Percentiles rank a stretch among this genome's conserved stretches.
Evolutionary conservation across 2,888 invertebrate species (phyloP).

Genomic region (Eremobia ochroleuca): DNA sequence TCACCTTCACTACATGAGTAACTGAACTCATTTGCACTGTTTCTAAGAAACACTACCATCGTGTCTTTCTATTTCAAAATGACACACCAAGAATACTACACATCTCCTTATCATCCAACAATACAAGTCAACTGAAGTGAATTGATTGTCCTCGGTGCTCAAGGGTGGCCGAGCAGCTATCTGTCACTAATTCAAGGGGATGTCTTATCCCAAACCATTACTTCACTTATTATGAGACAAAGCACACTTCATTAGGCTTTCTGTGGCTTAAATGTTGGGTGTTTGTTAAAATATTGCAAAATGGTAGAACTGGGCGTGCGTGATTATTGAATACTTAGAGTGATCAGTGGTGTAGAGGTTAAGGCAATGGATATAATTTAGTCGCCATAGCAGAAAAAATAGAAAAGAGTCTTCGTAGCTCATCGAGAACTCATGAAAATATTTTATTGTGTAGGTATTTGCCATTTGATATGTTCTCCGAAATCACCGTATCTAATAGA

Average conservation of each 20-base stretch:
- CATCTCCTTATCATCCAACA: slow-evolving; percentile 11
- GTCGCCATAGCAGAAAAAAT: background rate
- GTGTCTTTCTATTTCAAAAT: background rate
- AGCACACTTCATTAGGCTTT: slow-evolving; percentile 45
- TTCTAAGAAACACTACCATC: background rate
- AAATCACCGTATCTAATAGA: background rate
- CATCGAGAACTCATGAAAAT: too few species aligned
- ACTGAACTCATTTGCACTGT: background rate
- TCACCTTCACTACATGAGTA: background rate
- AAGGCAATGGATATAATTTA: background rate
- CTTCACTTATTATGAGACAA: slow-evolving; percentile 39
- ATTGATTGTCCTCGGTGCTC: slow-evolving; percentile 35
- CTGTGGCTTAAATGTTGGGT: background rate
- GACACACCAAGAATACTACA: background rate
- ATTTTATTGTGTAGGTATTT: background rate
- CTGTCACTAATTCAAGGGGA: slow-evolving; percentile 46
- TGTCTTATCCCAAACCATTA: slow-evolving; percentile 47
- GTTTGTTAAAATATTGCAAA: background rate
- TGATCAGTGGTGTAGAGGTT: background rate
- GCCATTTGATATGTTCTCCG: background rate
- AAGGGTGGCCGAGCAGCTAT: slow-evolving; percentile 26
- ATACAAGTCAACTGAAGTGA: slow-evolving; percentile 34
- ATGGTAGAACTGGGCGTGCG: background rate
- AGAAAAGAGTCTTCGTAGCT: background rate
- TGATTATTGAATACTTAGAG: background rate